Percentiles rank a stretch among this genome's conserved stretches.
Conservation (phyloP, 2,888 invertebrate genomes). For the Apodemia mormo region DNA sequence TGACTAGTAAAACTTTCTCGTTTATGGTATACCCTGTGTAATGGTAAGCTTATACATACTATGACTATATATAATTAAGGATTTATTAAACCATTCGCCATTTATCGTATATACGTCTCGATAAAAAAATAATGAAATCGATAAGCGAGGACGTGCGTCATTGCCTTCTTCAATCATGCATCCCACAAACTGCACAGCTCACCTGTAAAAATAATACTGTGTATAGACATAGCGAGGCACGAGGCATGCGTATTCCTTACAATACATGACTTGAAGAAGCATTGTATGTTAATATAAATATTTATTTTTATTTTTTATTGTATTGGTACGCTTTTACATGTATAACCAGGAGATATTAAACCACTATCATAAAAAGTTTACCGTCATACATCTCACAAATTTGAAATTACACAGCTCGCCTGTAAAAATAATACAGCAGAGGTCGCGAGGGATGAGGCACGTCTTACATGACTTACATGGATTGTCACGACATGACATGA, state of each 20-base stretch:
- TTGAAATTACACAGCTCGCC: too few relatives aligned
- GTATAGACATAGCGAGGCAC: background rate
- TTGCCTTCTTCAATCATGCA: conserved; percentile 62
- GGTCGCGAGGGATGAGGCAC: too few relatives aligned
- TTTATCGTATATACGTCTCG: background rate
- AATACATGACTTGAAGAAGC: too few relatives aligned
- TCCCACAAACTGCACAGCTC: conserved; percentile 38
- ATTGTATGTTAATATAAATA: too few relatives aligned
- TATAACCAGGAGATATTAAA: background rate
- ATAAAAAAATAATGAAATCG: conserved; percentile 60
- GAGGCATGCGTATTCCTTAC: background rate
- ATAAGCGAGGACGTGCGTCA: conserved; percentile 69
- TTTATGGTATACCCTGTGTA: background rate
- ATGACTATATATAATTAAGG: background rate
- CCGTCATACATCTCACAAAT: too few relatives aligned
- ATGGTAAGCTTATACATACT: background rate
- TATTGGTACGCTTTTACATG: background rate
- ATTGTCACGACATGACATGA: too few relatives aligned
- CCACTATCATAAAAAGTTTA: background rate
- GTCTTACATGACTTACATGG: too few relatives aligned
- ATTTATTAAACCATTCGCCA: conserved; percentile 2
- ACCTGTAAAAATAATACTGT: background rate
- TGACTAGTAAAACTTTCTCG: background rate
- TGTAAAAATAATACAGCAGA: too few relatives aligned
- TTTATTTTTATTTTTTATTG: too few relatives aligned